phyloP scores from a whole-genome alignment of 2,797 vertebrate genomes.

The Catharus ustulatus region DNA sequence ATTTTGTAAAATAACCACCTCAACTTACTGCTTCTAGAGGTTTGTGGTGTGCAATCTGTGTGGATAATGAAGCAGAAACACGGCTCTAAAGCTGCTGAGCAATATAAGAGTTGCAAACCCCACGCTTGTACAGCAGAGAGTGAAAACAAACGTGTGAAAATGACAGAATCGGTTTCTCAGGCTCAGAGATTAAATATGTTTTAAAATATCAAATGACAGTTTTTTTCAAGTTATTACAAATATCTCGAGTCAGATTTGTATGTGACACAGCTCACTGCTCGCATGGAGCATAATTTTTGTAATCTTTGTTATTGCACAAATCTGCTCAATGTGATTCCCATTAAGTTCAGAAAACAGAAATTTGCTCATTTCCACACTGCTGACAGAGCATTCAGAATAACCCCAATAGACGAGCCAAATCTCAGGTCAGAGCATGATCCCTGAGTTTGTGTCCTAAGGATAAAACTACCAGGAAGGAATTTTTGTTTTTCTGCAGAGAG shows the following conservation, averaged over 20 bases:
- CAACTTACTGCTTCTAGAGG: neutral
- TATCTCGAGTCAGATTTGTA: neutral
- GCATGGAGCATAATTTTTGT: neutral
- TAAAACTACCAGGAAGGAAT: neutral
- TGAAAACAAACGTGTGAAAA: neutral
- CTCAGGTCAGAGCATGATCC: neutral
- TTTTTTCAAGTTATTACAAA: conserved; percentile 15
- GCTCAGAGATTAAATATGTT: conserved; percentile 14
- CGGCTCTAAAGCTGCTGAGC: neutral
- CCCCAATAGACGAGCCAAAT: neutral
- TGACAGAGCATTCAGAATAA: neutral
- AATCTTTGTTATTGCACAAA: neutral
- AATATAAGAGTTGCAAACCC: neutral
- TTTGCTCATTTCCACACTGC: neutral
- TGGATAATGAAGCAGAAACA: neutral
- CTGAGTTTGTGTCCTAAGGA: neutral
- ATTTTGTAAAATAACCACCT: conserved; percentile 10
- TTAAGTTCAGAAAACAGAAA: neutral
- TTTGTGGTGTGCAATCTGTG: neutral
- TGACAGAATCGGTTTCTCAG: neutral
- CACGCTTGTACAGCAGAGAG: neutral
- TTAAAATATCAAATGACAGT: neutral
- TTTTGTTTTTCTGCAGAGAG: neutral
- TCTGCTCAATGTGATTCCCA: neutral
- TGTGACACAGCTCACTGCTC: neutral